Evolutionary conservation across 2,797 vertebrate genomes (phyloP), one percentile per base, ranked within the genome.

Genomic region (Chrosomus eos): DNA sequence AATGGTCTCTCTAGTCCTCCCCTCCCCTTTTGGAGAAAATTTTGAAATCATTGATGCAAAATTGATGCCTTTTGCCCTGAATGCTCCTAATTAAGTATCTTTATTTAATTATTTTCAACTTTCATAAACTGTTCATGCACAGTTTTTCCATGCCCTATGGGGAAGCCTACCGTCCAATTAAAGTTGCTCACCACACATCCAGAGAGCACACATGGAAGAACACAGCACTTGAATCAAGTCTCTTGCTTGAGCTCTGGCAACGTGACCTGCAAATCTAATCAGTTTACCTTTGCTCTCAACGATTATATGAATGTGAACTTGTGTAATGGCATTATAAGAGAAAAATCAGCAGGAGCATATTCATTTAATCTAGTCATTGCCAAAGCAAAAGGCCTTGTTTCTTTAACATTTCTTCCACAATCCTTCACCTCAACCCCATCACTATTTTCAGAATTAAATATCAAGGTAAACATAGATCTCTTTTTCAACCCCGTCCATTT

Each of bases 231-330:
- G 3, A 64, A 31, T 80, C 6, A 66, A 33, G 38, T 33, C 10
- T 31, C 26, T 90, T 90, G 83, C 14, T 45, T 14, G 5, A 80
- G 40, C 23, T 60, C 55, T 40, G 23, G 21, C 33, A 45, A 33
- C 9, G 43, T 48, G 43, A 64, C 45, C 76, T 21, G 77, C 77
- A 66, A 33, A 45, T 33, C 40, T 33, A 66, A 33, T 40, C 60
- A 31, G 19, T 67, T 36, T 51, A 51, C 28, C 55, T 14, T 55
- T 55, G 21, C 13, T 77, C 23, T 40, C 55, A 82, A 73, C 83
- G 0, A 58, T 60, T 11, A 77, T 60, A 14, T 36, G 48, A 55
- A 33, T 1, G 28, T 55, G 18, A 53, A 74, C 43, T 53, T 6
- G 45, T 74, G 19, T 53, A 14, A 75, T 55, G 31, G 21, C 10